phyloP scores from a whole-genome alignment of 2,113 vertebrate genomes.

The Pachyramphus minor region DNA sequence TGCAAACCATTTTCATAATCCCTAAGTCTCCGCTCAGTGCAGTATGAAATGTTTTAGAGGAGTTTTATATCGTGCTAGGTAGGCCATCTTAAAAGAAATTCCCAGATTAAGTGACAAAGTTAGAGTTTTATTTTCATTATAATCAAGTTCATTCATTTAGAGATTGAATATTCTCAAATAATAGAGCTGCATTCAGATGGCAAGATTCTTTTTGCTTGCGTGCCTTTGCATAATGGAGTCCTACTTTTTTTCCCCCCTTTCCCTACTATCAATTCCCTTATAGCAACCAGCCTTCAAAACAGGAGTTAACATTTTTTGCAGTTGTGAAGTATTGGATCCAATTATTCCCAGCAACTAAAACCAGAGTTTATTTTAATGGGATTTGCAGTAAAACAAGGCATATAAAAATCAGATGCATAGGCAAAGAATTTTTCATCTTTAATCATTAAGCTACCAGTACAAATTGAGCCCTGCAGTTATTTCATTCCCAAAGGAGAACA shows the following conservation, averaged over 20 bases:
- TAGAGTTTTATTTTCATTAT: not conserved
- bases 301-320: conserved; percentile 54
- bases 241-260: not conserved
- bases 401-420: conserved; percentile 83
- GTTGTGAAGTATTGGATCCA: conserved; percentile 75
- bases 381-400: conserved; percentile 79
- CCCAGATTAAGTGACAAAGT: not conserved
- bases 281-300: conserved; percentile 64
- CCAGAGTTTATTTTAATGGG: conserved; percentile 81
- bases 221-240: not conserved
- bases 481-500: conserved; percentile 78
- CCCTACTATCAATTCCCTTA: conserved; percentile 43
- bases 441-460: conserved; percentile 85
- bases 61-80: not conserved
- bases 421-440: conserved; percentile 83
- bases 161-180: not conserved
- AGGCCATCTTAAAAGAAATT: not conserved
- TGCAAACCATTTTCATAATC: conserved; percentile 21
- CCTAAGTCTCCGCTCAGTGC: not conserved
- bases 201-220: not conserved
- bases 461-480: conserved; percentile 85
- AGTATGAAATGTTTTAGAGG: conserved; percentile 1
- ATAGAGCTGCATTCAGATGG: not conserved
- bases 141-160: not conserved
- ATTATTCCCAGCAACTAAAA: conserved; percentile 80